Evolutionary conservation across 1,140 invertebrate genomes (phyloP), one percentile per base, ranked within the genome.

Genomic region (Leptopilina clavipes): DNA sequence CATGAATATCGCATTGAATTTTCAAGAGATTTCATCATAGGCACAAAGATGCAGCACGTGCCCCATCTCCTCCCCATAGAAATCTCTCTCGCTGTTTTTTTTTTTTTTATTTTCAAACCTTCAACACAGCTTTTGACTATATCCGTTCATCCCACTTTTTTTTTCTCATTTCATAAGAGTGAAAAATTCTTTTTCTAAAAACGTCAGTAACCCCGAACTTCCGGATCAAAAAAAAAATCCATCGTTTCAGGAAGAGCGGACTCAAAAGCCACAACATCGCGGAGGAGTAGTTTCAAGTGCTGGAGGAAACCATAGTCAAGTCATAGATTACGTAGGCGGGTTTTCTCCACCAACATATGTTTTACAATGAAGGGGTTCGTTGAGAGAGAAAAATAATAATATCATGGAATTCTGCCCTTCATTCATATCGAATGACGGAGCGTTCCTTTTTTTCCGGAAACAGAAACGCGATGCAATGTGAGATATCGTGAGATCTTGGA

Each of bases 401-500:
- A n/a, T n/a, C n/a, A n/a, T n/a, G n/a, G n/a, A n/a, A 65, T 31
- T 25, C 37, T 73, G 14, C 71, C 19, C 25, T 31, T 73, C 37
- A 40, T 73, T 52, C 44, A 48, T 73, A 19, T 45, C 14, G 11
- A 22, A 37, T 48, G 12, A 74, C 72, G 74, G 73, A 70, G 72
- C 75, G 78, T 77, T 71, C 73, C n/a, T 59, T 73, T 81, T 78
- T 81, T 78, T 78, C 77, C 80, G 79, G 81, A 81, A 83, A 84
- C 78, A 77, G 78, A 56, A 40, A 72, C 77, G 74, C 84, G 85
- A 85, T 84, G 83, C 84, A 82, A 83, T 79, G 79, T 81, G 79
- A 85, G 84, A 86, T 86, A 86, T 72, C 75, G 70, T 43, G 71
- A 59, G 74, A 80, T 74, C 75, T 81, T 82, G 82, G 82, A 83